Evolutionary conservation across 2,797 vertebrate genomes (phyloP).

Genomic region (Carduelis carduelis): DNA sequence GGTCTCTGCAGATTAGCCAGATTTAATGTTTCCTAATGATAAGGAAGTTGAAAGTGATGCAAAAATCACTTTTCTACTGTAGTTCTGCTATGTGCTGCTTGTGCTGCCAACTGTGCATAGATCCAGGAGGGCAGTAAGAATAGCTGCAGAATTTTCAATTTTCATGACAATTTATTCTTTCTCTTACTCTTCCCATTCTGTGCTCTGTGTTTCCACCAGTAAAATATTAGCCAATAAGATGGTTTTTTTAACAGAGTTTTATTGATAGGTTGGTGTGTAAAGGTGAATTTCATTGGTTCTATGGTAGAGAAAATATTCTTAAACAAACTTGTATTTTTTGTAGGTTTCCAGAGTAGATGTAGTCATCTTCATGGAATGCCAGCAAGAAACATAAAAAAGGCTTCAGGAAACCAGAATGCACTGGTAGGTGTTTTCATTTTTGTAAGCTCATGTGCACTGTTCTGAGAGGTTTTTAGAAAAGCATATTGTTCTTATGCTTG

Average conservation of each 20-base stretch:
- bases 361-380: constrained; percentile 85
- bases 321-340: neutral
- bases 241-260: neutral
- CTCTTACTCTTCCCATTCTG: neutral
- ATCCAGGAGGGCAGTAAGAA: neutral
- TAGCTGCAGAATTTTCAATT: neutral
- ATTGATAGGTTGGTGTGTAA: neutral
- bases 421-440: constrained; percentile 70
- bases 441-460: neutral
- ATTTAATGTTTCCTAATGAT: neutral
- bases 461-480: neutral
- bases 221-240: neutral
- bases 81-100: neutral
- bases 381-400: constrained; percentile 75
- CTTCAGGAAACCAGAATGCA: constrained; percentile 68
- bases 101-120: neutral
- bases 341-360: constrained; percentile 91
- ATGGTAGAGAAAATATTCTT: neutral
- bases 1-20: neutral
- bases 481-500: neutral
- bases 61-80: neutral
- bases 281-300: neutral
- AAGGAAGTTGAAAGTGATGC: neutral
- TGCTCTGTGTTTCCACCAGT: neutral
- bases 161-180: neutral